Evolutionary conservation across 2,113 vertebrate genomes (phyloP), one percentile per base, ranked within the genome.

Genomic region (Hippocampus guttulatus): DNA sequence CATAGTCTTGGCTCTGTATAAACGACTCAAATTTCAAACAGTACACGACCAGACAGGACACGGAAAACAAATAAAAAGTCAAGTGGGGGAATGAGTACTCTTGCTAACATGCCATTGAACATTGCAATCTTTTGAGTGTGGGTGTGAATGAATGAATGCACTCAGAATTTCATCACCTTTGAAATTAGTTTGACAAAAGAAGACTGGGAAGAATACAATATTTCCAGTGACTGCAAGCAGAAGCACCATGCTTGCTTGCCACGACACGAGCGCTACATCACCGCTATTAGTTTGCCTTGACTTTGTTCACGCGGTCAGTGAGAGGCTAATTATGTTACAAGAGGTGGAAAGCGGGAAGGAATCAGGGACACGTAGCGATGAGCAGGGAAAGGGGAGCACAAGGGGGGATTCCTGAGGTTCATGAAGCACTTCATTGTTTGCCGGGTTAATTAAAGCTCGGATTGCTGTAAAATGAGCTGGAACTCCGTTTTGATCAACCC

Each of bases 251-350:
- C 25, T 70, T 69, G 41, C 49, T 68, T 68, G 62, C 10, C 68
- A 58, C 6, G 69, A 67, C 7, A 45, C 76, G 69, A 71, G 69
- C 68, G 62, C 33, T 25, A 64, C 68, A 67, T 68, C 38, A 1
- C 61, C 75, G 72, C 69, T 47, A 80, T 82, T 85, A 23, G 77
- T 89, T 83, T 41, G 40, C 15, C 15, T 25, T 76, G 84, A 81
- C 86, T 79, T 21, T 84, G 83, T 89, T 86, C 83, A 77, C 57
- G 55, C 74, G 82, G 67, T 77, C 60, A 55, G 51, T 20, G 66
- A 84, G 84, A 79, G 72, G 69, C 45, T 82, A 81, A 87, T 70
- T 65, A 75, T 84, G 75, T 81, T 77, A 83, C 86, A 77, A 75
- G 70, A 30, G 49, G 75, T 40, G 27, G 55, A 33, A 64, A 69